These are phyloP conservation scores for Acestrorhynchus altus DNA, from an alignment of 2,797 vertebrate genomes.

Conservation along the genomic window DNA sequence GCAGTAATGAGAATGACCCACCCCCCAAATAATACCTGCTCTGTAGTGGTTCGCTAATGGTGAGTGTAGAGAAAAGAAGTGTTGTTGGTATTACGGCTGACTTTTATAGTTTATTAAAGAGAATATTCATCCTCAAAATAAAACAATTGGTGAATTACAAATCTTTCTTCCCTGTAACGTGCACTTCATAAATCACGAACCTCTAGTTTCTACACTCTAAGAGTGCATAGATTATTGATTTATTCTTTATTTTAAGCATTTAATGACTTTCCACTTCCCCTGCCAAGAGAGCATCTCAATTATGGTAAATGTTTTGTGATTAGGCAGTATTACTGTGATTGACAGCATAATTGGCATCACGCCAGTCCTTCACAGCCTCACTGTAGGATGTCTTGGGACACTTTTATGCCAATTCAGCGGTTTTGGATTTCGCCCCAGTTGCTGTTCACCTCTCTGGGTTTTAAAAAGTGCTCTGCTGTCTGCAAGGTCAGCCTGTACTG, in stretches of 20 bases:
- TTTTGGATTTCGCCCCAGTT: constrained; percentile 26
- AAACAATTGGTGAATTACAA: no score
- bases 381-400: constrained; percentile 6
- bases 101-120: no score
- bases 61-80: no score
- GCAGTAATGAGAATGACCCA: no score
- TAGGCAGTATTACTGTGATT: constrained; percentile 9
- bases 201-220: no score
- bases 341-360: constrained; percentile 4
- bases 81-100: no score
- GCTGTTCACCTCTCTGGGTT: constrained; percentile 31
- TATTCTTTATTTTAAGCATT: no score
- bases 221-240: neutral
- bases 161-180: no score
- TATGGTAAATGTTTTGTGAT: neutral
- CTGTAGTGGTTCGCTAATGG: no score
- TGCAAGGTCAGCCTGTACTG: constrained; percentile 35
- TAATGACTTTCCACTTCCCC: neutral
- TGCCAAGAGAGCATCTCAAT: neutral
- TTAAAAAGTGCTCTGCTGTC: constrained; percentile 15
- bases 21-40: no score
- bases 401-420: constrained; percentile 15
- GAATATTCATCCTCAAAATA: no score
- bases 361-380: neutral
- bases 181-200: no score